Base-by-base conservation (phyloP, 1,140 invertebrate species). In the Vollenhovia emeryi region DNA sequence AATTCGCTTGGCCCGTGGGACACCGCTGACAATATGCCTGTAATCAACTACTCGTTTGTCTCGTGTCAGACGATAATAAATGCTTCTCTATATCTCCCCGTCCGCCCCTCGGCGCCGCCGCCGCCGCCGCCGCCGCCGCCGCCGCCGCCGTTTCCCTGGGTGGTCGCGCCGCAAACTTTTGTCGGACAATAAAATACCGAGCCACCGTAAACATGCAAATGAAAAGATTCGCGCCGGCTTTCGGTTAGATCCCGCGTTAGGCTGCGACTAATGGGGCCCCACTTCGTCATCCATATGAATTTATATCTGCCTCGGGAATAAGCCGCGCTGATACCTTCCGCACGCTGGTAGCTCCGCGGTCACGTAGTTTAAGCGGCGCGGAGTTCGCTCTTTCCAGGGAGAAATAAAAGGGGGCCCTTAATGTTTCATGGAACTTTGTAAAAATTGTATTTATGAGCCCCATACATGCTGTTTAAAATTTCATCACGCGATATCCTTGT, bases 201-300 rank as follows among this genome's bases (percentile, higher is more conserved):
- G 55, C 40, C 52, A 71, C 84, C 55, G 57, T 48, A 62, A 85
- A 73, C 59, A 88, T 83, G 52, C 55, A 74, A 79, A 78, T 69
- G 62, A 75, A 87, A 83, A 86, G 73, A 88, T 88, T 84, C 74
- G 76, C 71, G 64, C 45, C 45, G 55, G 64, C 40, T 55, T 64
- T 80, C 43, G 84, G 60, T 76, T 69, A 74, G 86, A 88, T 87
- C 69, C 45, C 83, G 62, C 86, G 86, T 82, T 87, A 85, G 74
- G 66, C 68, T 13, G 27, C 59, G 73, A 86, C 73, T 75, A 84
- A 88, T 78, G 87, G 40, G 52, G 45, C 36, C 40, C 52, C 21
- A 64, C 69, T 86, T 86, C 71, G 88, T 88, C 66, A 79, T 84
- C 27, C 73, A 68, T 83, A 84, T 78, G 64, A 88, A 89, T 89